Percentiles rank a stretch among this genome's conserved stretches.
phyloP scores from a whole-genome alignment of 1,140 invertebrate species.

The Musca domestica region DNA sequence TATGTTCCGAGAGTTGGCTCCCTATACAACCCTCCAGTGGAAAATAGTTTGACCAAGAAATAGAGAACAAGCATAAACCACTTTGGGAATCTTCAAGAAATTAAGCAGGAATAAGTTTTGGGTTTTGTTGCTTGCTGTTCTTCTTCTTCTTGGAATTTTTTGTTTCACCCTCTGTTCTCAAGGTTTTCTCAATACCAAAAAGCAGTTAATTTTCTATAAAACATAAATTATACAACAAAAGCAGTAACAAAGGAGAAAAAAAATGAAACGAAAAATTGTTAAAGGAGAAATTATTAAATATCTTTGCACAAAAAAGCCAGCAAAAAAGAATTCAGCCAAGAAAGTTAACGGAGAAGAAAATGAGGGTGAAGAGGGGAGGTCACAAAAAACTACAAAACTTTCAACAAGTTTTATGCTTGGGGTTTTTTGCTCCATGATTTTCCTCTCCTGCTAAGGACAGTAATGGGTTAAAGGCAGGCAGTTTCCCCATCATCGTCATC shows the following conservation, averaged over 20 bases:
- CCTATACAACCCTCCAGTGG: no score
- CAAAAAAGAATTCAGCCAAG: no score
- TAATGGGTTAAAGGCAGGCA: no score
- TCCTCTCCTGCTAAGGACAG: no score
- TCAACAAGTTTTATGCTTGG: slow-evolving; percentile 10
- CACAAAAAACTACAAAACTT: slow-evolving; percentile 12
- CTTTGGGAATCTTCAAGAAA: slow-evolving; percentile 13
- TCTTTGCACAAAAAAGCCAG: background rate
- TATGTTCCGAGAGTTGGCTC: no score
- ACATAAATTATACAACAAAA: slow-evolving; percentile 19
- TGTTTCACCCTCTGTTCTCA: no score
- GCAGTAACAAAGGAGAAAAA: no score
- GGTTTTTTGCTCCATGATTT: background rate
- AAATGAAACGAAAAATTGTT: no score
- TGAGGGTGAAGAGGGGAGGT: no score
- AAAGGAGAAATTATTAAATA: slow-evolving; percentile 9
- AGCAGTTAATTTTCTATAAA: slow-evolving; percentile 21
- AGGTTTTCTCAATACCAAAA: background rate
- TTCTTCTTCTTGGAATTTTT: background rate
- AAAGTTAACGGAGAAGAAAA: no score
- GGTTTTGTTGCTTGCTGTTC: background rate
- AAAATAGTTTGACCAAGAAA: background rate
- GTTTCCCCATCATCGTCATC: no score
- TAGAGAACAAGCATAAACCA: slow-evolving; percentile 7
- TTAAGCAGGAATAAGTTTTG: slow-evolving; percentile 7